Evolutionary conservation across 2,113 vertebrate genomes (phyloP).

Genomic region (Muntiacus reevesi): DNA sequence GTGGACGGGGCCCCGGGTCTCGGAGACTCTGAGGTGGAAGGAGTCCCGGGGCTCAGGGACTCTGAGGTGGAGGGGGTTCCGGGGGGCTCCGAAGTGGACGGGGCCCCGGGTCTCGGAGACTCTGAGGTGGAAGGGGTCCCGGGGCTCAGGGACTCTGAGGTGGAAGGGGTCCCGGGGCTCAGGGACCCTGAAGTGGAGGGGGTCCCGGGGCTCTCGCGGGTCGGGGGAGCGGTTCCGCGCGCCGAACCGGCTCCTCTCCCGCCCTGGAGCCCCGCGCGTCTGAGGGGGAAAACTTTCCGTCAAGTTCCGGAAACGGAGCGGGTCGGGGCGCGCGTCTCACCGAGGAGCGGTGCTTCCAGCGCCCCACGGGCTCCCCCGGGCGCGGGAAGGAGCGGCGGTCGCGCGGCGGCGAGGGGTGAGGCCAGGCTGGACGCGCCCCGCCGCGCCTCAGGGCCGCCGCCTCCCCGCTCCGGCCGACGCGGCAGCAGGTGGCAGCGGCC

Average conservation of each 20-base stretch:
- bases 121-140: neutral
- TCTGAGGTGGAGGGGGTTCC: neutral
- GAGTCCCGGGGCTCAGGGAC: too few species aligned
- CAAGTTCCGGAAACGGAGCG: slow-evolving; percentile 42
- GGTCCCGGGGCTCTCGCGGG: neutral
- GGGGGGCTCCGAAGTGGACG: neutral
- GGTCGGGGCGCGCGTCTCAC: neutral
- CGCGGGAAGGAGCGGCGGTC: neutral
- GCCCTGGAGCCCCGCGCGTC: neutral
- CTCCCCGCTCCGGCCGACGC: neutral
- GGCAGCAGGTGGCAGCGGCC: slow-evolving; percentile 57
- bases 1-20: neutral
- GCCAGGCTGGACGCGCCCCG: neutral
- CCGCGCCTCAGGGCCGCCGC: neutral
- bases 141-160: neutral
- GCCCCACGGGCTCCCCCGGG: neutral
- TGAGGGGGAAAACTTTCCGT: slow-evolving; percentile 38
- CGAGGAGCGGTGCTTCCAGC: neutral
- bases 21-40: too few species aligned
- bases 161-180: too few species aligned
- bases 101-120: neutral
- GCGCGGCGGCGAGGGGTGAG: too few species aligned
- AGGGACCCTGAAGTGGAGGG: neutral
- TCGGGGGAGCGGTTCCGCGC: neutral
- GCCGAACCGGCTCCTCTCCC: neutral